Evolutionary conservation across 1,140 invertebrate genomes (phyloP).

Genomic region (Tetramorium alpestre): DNA sequence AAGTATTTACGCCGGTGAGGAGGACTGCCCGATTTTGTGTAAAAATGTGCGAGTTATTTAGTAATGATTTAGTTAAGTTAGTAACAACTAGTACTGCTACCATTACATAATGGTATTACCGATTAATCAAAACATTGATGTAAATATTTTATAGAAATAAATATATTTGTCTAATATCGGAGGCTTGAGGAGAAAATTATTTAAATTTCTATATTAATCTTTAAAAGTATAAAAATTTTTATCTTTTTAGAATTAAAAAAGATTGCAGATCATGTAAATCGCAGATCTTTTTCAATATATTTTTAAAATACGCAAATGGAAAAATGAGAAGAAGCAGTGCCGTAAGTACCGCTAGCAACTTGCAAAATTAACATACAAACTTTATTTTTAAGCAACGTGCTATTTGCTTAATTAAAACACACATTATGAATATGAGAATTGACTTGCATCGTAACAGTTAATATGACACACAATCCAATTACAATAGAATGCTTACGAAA

Average conservation of each 20-base stretch:
- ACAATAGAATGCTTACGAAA: conserved; percentile 17
- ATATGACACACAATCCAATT: conserved; percentile 1
- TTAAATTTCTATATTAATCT: not conserved
- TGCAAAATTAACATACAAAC: conserved; percentile 69
- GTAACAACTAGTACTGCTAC: conserved; percentile 51
- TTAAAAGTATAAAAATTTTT: not conserved
- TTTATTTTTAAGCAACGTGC: conserved; percentile 67
- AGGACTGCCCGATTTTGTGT: conserved; percentile 1
- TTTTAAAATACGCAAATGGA: not conserved
- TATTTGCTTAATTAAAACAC: conserved; percentile 76
- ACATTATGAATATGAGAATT: conserved; percentile 36
- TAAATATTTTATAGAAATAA: conserved; percentile 17
- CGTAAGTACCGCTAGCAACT: conserved; percentile 1
- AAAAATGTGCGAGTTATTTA: conserved; percentile 62
- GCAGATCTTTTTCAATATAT: not conserved
- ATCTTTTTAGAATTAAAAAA: not conserved
- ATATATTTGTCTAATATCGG: not conserved
- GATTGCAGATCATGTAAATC: not conserved
- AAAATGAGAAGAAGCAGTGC: not conserved
- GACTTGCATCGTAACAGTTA: conserved; percentile 19
- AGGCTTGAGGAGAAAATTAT: not conserved
- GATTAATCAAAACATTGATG: conserved; percentile 32
- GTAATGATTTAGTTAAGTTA: conserved; percentile 29
- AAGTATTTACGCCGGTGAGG: conserved; percentile 50
- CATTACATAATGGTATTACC: conserved; percentile 32